Evolutionary conservation across 53 echinoderm and acorn worm genomes (phyloP).

Genomic region (Echinarachnius parma): DNA sequence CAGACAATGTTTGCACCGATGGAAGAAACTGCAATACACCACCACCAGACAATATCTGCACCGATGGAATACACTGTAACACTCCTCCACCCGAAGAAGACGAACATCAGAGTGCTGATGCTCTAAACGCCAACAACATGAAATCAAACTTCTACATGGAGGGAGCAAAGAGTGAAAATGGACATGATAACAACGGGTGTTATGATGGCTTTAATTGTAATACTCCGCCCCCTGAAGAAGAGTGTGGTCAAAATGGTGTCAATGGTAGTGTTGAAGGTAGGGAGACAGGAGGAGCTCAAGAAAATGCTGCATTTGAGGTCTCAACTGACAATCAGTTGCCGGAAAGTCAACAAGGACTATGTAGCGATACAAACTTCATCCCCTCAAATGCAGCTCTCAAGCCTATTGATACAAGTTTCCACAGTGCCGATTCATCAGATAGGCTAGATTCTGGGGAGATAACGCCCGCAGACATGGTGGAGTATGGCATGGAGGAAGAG

Average conservation of each 20-base stretch:
- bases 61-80: slow-evolving; percentile 73
- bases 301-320: slow-evolving; percentile 14
- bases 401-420: slow-evolving; percentile 12
- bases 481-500: slow-evolving; percentile 59
- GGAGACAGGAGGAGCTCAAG: slow-evolving; percentile 7
- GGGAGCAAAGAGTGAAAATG: background rate
- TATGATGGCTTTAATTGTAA: slow-evolving; percentile 73
- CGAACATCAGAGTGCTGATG: slow-evolving; percentile 28
- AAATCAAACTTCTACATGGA: slow-evolving; percentile 13
- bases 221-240: slow-evolving; percentile 78
- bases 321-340: slow-evolving; percentile 58
- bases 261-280: slow-evolving; percentile 14
- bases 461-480: slow-evolving; percentile 68
- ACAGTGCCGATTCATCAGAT: slow-evolving; percentile 35
- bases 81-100: slow-evolving; percentile 75
- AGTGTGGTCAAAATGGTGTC: slow-evolving; percentile 47
- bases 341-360: slow-evolving; percentile 69
- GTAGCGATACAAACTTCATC: slow-evolving; percentile 45
- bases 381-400: slow-evolving; percentile 27
- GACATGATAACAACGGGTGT: slow-evolving; percentile 32
- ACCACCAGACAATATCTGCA: slow-evolving; percentile 37
- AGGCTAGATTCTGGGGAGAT: slow-evolving; percentile 71
- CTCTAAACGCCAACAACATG: background rate
- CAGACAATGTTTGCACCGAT: background rate
- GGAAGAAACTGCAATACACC: background rate